Percentiles rank a stretch among this genome's conserved stretches.
Evolutionary conservation across 2,797 vertebrate species (phyloP).

Genomic region (Ceyx erithaca): DNA sequence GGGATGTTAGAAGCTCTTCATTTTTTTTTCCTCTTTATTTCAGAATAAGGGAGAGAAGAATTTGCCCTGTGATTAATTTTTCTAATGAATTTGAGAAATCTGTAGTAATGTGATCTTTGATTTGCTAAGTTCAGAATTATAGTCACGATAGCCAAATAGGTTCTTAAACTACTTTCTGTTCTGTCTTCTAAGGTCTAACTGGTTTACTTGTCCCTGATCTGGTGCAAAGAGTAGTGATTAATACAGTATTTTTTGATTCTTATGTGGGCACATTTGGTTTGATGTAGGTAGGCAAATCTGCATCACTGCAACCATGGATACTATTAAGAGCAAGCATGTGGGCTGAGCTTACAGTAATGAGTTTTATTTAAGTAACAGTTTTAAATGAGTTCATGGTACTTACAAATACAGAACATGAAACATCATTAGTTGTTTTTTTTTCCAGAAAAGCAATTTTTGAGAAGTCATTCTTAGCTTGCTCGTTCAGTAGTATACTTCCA

Average conservation of each 20-base stretch:
- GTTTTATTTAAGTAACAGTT: constrained; percentile 70
- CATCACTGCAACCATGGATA: constrained; percentile 84
- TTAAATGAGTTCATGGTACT: constrained; percentile 54
- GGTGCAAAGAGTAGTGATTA: constrained; percentile 58
- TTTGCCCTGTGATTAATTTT: not conserved
- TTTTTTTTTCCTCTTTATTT: not conserved
- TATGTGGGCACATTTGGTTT: constrained; percentile 74
- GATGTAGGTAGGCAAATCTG: constrained; percentile 78
- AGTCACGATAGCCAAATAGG: not conserved
- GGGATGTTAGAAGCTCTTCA: not conserved
- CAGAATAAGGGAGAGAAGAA: not conserved
- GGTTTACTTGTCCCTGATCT: constrained; percentile 20
- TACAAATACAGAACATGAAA: constrained; percentile 37
- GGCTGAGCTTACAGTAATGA: constrained; percentile 68
- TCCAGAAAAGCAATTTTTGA: constrained; percentile 9
- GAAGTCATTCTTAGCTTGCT: not conserved
- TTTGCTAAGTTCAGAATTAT: not conserved
- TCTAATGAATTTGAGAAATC: not conserved
- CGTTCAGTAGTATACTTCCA: not conserved
- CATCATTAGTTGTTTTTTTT: not conserved
- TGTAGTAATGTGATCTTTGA: not conserved
- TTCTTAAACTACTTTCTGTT: constrained; percentile 10
- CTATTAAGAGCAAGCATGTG: constrained; percentile 75
- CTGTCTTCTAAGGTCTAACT: constrained; percentile 7
- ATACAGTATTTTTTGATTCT: constrained; percentile 53